Evolutionary conservation across 1,140 invertebrate genomes (phyloP).

Genomic region (Sarcophaga peregrina): DNA sequence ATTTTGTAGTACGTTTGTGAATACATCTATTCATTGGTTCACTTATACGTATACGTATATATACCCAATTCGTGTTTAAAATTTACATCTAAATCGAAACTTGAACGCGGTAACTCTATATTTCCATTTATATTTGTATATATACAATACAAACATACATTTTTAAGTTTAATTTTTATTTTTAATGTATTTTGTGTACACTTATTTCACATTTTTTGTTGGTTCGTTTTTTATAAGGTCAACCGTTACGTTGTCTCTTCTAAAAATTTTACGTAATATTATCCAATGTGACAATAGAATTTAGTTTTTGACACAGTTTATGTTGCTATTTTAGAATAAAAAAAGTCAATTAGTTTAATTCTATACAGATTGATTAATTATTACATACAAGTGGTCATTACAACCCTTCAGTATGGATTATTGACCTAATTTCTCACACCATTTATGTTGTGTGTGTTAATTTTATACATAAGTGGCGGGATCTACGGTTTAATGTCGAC

Average conservation of each 20-base stretch:
- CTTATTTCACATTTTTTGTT: neutral
- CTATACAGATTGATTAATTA: too few species aligned
- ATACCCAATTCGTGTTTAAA: constrained; percentile 14
- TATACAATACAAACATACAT: neutral
- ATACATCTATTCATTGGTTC: too few species aligned
- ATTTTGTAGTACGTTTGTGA: too few species aligned
- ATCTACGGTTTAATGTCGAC: too few species aligned
- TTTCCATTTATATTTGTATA: neutral
- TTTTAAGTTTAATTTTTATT: constrained; percentile 18
- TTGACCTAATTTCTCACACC: too few species aligned
- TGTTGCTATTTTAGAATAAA: too few species aligned
- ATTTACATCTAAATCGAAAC: constrained; percentile 32
- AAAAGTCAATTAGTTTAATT: too few species aligned
- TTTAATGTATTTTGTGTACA: constrained; percentile 1
- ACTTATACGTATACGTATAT: neutral
- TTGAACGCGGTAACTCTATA: constrained; percentile 24
- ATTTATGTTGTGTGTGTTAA: too few species aligned
- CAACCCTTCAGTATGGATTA: too few species aligned
- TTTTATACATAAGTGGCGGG: too few species aligned
- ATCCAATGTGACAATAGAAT: neutral
- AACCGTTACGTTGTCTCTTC: constrained; percentile 30
- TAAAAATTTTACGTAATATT: constrained; percentile 22
- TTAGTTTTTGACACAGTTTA: constrained; percentile 10
- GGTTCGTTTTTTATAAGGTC: constrained; percentile 28
- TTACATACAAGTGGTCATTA: too few species aligned